Evolutionary conservation across 2,113 vertebrate genomes (phyloP), one percentile per base, ranked within the genome.

Genomic region (Nesospiza acunhae): DNA sequence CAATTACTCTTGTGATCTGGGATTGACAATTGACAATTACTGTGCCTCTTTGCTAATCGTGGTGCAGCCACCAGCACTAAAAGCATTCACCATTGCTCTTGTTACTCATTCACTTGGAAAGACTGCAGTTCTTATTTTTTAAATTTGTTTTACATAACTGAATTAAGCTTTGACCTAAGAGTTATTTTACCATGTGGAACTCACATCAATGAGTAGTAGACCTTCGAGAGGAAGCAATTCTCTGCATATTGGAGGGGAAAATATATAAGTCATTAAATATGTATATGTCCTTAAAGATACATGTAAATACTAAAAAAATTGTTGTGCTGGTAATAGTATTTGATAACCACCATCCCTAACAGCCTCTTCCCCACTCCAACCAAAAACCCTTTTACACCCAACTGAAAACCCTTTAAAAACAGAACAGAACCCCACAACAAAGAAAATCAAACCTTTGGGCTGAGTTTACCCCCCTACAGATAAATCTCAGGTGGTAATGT

Each of bases 121-220:
- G 41, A 68, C 19, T 73, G 27, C 6, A 50, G 44, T 79, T 84
- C 19, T 89, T 88, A 35, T 33, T 83, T 88, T 89, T 82, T 42
- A 72, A 91, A n/a, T 94, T 94, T 89, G 22, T 33, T 89, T 91
- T 89, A 39, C 41, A 19, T 85, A 89, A 93, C 56, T 73, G 37
- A 82, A 84, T 87, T 21, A 84, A 75, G 23, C 28, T 86, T 55
- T 86, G 59, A 92, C 72, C 21, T 22, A 77, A 70, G 41, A 85
- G 23, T 46, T 67, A 27, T 70, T 56, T 82, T 76, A 7, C 7
- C 1, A 4, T 60, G 11, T 53, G 24, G 14, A n/a, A 68, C 8
- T 67, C 63, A 26, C 3, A 55, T 60, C 24, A 87, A 2, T 52
- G 16, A 72, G 60, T 8, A 81, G 22, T 8, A 64, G 31, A 89